phyloP scores from a whole-genome alignment of 2,113 vertebrate genomes.

The Vicugna pacos region DNA sequence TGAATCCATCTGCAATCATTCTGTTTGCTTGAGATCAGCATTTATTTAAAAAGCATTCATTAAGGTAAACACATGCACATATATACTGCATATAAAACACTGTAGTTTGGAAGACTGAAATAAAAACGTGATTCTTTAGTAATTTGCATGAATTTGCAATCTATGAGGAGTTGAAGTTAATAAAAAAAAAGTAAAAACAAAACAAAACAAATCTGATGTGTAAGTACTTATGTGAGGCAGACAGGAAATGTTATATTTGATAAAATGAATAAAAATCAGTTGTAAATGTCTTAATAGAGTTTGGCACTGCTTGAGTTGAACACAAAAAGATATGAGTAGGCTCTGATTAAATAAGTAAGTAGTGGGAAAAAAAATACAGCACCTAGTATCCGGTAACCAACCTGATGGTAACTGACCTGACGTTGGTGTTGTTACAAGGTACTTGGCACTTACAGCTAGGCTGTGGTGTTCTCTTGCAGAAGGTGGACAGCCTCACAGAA shows the following conservation, averaged over 20 bases:
- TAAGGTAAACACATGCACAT: background rate
- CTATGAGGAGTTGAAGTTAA: background rate
- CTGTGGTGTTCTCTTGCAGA: background rate
- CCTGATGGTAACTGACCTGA: background rate
- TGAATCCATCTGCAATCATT: background rate
- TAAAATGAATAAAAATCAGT: background rate
- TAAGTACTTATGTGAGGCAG: background rate
- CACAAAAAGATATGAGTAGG: background rate
- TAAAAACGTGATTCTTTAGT: background rate
- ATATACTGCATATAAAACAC: background rate
- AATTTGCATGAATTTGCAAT: background rate
- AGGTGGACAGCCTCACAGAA: background rate
- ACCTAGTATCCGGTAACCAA: background rate
- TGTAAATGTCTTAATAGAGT: background rate
- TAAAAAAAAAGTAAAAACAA: background rate
- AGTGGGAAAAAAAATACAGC: background rate
- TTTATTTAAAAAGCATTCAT: background rate
- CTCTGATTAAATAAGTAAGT: background rate
- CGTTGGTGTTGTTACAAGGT: accelerated
- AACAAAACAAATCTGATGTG: background rate
- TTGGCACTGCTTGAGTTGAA: background rate
- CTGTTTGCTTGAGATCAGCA: background rate
- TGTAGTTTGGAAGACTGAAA: background rate
- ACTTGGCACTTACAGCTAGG: background rate
- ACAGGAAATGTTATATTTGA: background rate